These are phyloP conservation scores for Fregetta grallaria DNA, from an alignment of 2,113 vertebrate genomes.

Conservation along the genomic window DNA sequence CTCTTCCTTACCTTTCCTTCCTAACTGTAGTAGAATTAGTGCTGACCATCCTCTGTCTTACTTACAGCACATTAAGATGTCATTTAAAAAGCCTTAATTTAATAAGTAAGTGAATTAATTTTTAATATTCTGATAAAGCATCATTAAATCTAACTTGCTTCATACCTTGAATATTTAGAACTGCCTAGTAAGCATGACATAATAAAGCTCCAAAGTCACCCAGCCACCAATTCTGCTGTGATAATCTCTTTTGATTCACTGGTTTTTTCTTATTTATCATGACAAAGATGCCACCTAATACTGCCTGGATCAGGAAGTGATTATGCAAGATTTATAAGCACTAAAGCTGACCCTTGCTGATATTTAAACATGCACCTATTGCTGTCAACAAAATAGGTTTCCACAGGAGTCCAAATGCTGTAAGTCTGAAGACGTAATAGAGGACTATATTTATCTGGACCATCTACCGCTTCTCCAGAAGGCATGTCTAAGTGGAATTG, in stretches of 20 bases:
- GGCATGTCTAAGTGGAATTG: not conserved
- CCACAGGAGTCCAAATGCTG: not conserved
- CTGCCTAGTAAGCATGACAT: not conserved
- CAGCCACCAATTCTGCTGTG: not conserved
- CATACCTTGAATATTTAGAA: not conserved
- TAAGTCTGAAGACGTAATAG: not conserved
- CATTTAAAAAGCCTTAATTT: not conserved
- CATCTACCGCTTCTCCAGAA: not conserved
- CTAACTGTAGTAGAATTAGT: not conserved
- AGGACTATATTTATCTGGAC: not conserved
- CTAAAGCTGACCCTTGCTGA: not conserved
- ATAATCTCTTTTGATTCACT: not conserved
- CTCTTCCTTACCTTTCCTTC: not conserved
- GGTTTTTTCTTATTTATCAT: not conserved
- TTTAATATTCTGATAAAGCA: not conserved
- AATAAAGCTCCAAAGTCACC: not conserved
- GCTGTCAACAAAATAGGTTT: not conserved
- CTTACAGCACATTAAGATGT: not conserved
- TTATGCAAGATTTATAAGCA: not conserved
- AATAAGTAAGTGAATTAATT: not conserved
- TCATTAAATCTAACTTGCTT: not conserved
- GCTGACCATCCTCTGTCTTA: not conserved
- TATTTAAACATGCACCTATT: not conserved
- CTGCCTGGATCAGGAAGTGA: not conserved
- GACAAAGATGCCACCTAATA: not conserved